phyloP scores from a whole-genome alignment of 2,797 vertebrate species.

The Phoeniculus purpureus region DNA sequence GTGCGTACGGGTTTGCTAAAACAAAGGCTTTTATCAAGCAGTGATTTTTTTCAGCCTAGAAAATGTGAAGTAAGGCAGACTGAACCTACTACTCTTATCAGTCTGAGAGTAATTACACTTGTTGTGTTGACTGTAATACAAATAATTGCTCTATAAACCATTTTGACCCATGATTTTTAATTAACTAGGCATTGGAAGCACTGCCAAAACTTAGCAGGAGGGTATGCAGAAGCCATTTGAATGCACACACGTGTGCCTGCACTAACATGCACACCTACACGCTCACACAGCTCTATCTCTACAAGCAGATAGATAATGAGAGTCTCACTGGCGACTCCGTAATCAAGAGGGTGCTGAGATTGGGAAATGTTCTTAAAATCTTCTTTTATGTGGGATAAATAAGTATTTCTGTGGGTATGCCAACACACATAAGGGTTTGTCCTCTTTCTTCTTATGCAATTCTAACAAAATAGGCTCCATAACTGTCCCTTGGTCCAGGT shows the following conservation, averaged over 20 bases:
- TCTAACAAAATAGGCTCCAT: background rate
- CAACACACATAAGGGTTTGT: background rate
- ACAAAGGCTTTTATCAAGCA: constrained; percentile 3
- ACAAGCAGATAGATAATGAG: background rate
- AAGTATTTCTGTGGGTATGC: background rate
- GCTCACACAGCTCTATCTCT: background rate
- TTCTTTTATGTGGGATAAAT: background rate
- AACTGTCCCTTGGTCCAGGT: too few species aligned
- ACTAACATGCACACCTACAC: background rate
- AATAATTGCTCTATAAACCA: background rate
- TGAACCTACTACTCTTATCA: background rate
- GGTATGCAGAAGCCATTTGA: background rate
- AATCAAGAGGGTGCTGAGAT: background rate
- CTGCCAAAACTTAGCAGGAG: background rate
- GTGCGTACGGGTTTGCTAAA: background rate
- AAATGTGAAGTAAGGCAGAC: background rate
- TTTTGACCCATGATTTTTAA: background rate
- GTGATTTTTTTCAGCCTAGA: background rate
- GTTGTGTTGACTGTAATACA: background rate
- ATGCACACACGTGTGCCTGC: background rate
- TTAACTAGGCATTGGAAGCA: background rate
- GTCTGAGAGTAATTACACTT: background rate
- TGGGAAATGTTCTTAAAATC: background rate
- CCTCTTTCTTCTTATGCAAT: background rate
- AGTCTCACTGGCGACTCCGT: background rate